Conservation (phyloP, 2,888 invertebrate genomes). For the Chymomyza fuscimana region DNA sequence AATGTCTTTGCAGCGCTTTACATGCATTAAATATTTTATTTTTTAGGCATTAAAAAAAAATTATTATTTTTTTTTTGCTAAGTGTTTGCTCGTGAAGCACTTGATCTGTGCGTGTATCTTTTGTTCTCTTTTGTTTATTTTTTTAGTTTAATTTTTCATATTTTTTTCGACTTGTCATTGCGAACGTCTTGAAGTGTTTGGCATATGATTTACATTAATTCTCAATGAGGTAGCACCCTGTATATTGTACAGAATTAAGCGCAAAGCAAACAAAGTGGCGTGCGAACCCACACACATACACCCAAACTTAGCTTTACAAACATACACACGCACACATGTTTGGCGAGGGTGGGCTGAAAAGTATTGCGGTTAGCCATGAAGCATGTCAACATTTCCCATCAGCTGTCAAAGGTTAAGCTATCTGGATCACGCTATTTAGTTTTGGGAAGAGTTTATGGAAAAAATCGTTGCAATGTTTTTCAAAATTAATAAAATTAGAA, state of each 20-base stretch:
- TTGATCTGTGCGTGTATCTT: constrained; percentile 60
- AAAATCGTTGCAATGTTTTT: no score
- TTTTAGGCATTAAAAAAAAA: not conserved
- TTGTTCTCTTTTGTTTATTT: constrained; percentile 15
- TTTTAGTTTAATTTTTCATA: no score
- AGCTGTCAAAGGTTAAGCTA: no score
- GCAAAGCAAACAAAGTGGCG: constrained; percentile 54
- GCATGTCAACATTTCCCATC: no score
- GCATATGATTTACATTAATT: constrained; percentile 72
- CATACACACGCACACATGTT: constrained; percentile 1
- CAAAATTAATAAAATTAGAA: no score
- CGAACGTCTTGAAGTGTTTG: constrained; percentile 59
- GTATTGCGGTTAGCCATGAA: no score
- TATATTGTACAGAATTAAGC: constrained; percentile 66
- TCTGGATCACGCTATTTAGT: no score
- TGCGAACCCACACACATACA: constrained; percentile 45
- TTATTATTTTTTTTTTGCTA: constrained; percentile 17
- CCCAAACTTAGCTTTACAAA: not conserved
- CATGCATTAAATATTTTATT: not conserved
- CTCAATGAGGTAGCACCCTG: constrained; percentile 63
- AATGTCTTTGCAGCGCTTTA: not conserved
- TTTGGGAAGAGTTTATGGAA: no score
- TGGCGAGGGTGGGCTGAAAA: no score
- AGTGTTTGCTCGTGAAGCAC: constrained; percentile 73
- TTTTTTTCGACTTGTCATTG: constrained; percentile 60